Base-by-base conservation (phyloP, 2,888 invertebrate genomes). In the Hydraecia micacea region DNA sequence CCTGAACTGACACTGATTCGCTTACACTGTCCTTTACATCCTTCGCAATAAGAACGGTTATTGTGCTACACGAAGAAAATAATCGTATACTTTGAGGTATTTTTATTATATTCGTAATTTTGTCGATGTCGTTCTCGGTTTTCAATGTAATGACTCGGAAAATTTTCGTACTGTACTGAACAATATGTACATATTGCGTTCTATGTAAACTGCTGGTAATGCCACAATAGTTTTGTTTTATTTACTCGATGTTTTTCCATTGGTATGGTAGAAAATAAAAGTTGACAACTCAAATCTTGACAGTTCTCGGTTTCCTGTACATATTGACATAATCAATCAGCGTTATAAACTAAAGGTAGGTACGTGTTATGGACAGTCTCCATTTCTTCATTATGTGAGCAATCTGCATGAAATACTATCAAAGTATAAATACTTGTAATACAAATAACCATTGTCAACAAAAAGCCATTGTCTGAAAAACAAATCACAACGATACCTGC, bases 1-100 rank as follows among this genome's bases (percentile, higher is more conserved):
- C 73, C 79, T 80, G 81, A 85, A 89, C 88, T 89, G 89, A 90
- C 88, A 89, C 90, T 88, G 90, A 91, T 91, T 91, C 90, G 84
- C 86, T 77, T 83, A 81, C 78, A 72, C 79, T 81, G 75, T 62
- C 76, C 88, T 80, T 81, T 87, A 86, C 11, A 21, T 78, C 60
- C 80, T 75, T 84, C 73, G 63, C n/a, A 83, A 80, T 81, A 85
- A 86, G 75, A 83, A 46, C 63, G 73, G 68, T 77, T 83, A 83
- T 83, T 72, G 74, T 72, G n/a, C 55, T 60, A 15, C 63, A 70
- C 28, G 73, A 46, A 77, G 74, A 66, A 79, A 72, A 86, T 85
- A 66, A 80, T 67, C 49, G 73, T 70, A 73, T 28, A 72, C 52
- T 70, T 73, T 58, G 71, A 71, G 85, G 85, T 79, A n/a, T 73